Conservation (phyloP, 2,888 invertebrate genomes). For the Craniophora ligustri region DNA sequence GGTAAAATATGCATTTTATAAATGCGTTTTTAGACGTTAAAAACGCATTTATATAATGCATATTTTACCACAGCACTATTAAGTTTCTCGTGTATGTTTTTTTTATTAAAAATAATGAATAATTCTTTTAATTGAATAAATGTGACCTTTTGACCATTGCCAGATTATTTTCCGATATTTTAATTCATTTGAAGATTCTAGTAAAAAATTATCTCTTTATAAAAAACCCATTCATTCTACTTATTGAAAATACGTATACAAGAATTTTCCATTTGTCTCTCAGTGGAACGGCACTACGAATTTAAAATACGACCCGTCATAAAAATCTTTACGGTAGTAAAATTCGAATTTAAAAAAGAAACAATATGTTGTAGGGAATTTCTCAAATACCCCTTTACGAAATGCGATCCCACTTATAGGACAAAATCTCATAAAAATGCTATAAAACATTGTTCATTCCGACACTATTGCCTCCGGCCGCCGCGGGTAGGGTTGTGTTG, state of each 20-base stretch:
- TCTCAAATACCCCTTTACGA: slow-evolving; percentile 37
- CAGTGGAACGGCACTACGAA: slow-evolving; percentile 9
- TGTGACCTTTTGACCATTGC: too few species aligned
- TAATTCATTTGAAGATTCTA: too few species aligned
- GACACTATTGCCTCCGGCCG: slow-evolving; percentile 46
- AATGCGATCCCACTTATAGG: slow-evolving; percentile 48
- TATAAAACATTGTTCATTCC: slow-evolving; percentile 57
- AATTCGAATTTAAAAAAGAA: slow-evolving; percentile 25
- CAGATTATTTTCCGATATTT: too few species aligned
- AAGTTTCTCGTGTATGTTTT: too few species aligned
- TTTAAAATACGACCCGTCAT: slow-evolving; percentile 37
- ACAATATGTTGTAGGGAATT: slow-evolving; percentile 28
- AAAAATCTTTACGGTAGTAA: slow-evolving; percentile 31
- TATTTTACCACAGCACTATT: too few species aligned
- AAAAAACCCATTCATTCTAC: neutral
- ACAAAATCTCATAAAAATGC: slow-evolving; percentile 56
- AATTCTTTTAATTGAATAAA: too few species aligned
- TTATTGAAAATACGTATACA: slow-evolving; percentile 15
- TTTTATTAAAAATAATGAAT: too few species aligned
- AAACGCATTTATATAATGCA: too few species aligned
- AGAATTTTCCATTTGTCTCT: neutral
- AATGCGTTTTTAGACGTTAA: too few species aligned
- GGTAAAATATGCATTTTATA: too few species aligned
- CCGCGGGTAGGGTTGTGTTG: slow-evolving; percentile 45
- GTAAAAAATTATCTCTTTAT: neutral